Evolutionary conservation across 1,140 invertebrate genomes (phyloP).

Genomic region (Oscheius sp.): DNA sequence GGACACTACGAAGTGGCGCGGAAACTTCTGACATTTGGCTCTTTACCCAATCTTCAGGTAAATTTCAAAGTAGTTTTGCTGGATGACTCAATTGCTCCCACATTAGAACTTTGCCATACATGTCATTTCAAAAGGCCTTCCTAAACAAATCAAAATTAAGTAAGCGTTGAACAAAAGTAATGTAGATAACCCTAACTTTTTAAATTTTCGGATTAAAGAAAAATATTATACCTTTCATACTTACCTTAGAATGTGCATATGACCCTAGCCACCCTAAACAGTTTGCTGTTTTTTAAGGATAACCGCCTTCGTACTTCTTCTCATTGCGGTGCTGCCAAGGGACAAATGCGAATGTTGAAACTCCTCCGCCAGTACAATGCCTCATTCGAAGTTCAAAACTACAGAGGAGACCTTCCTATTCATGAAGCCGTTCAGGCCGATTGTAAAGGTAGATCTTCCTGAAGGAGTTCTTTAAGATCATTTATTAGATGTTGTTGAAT

Average conservation of each 20-base stretch:
- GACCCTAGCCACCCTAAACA: no score
- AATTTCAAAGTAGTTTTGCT: no score
- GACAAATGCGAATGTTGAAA: constrained; percentile 80
- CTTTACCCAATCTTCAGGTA: constrained; percentile 81
- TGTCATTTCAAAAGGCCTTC: no score
- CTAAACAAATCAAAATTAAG: no score
- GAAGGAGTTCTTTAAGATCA: constrained; percentile 11
- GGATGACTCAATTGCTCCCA: no score
- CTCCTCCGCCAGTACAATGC: constrained; percentile 76
- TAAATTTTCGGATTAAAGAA: no score
- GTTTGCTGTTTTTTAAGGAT: constrained; percentile 44
- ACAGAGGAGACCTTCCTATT: constrained; percentile 81
- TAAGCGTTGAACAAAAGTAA: no score
- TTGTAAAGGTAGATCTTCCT: constrained; percentile 68
- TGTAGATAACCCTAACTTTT: no score
- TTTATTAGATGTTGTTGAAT: constrained; percentile 63
- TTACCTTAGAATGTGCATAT: no score
- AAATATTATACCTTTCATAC: constrained; percentile 20
- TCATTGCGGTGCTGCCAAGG: constrained; percentile 89
- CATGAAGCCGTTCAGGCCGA: constrained; percentile 92
- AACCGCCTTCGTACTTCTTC: constrained; percentile 63
- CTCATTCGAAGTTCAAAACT: constrained; percentile 86
- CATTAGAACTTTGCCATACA: no score
- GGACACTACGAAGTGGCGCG: constrained; percentile 89
- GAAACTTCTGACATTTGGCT: constrained; percentile 80